phyloP scores from a whole-genome alignment of 2,113 vertebrate genomes.

The Miniopterus natalensis region DNA sequence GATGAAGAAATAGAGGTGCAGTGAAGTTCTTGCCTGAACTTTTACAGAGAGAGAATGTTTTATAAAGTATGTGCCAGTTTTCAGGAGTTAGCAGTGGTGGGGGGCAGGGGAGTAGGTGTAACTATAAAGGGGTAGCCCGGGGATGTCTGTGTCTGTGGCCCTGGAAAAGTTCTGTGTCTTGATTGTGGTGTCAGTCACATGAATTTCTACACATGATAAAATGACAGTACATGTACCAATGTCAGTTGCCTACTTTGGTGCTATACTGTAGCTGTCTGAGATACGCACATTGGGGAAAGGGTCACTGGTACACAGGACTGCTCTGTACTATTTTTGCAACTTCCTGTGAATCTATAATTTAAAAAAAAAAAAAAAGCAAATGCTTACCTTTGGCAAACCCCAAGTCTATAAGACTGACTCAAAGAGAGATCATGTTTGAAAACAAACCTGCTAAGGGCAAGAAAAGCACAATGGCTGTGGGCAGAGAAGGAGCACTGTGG shows the following conservation, averaged over 20 bases:
- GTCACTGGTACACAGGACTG: neutral
- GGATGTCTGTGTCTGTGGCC: neutral
- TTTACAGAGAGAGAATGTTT: neutral
- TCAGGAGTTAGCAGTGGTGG: neutral
- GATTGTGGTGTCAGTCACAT: neutral
- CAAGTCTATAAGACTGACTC: neutral
- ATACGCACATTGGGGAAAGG: neutral
- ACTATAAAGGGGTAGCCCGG: neutral
- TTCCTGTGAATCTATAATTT: conserved; percentile 16
- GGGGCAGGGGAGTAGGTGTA: neutral
- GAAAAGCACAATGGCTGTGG: neutral
- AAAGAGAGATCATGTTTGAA: neutral
- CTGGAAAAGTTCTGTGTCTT: neutral
- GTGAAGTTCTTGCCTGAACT: neutral
- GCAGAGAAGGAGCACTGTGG: neutral
- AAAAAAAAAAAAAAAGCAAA: neutral
- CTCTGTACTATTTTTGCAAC: conserved; percentile 52
- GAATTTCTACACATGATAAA: neutral
- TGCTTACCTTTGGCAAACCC: conserved; percentile 2
- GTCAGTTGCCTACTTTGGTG: neutral
- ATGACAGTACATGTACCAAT: neutral
- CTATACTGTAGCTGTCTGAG: neutral
- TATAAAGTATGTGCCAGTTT: neutral
- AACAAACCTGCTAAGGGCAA: neutral
- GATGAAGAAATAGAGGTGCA: neutral